Base-by-base conservation (phyloP, 2,888 invertebrate species). In the Heliothis peltigera region DNA sequence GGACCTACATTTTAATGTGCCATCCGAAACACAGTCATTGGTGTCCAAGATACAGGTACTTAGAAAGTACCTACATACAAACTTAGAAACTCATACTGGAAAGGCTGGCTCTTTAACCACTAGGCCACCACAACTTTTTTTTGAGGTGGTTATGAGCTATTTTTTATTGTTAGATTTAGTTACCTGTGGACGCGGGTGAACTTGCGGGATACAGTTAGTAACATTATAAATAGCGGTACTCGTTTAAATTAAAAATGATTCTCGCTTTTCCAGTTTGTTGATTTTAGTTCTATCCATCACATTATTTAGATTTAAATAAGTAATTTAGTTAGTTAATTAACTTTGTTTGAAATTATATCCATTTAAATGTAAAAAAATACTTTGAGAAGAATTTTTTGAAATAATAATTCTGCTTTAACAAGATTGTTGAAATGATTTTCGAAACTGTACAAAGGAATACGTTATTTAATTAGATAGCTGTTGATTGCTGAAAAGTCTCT, bases 311-410 rank as follows among this genome's bases (percentile, higher is more conserved):
- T 52, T 47, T 5, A n/a, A 17, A 10, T 12, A 56, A 21, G 15
- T 44, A 4, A 18, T 17, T 35, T 19, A 52, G 15, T 46, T 66
- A 66, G 54, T 59, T 44, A 59, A 66, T 39, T 15, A 66, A 59
- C 39, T 67, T 66, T 21, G 22, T 49, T 32, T 5, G 32, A 53
- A 25, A 49, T 39, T 39, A 44, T 48, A 39, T 21, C 18, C 8
- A 6, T 48, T 44, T 5, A 10, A 64, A 53, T 25, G 43, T 25
- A 52, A 22, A 49, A 52, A 43, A 21, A 44, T 17, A 46, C 21
- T 58, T 54, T 19, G 39, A 57, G 15, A 32, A 22, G n/a, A 15
- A 47, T 39, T 48, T 52, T 42, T 57, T 51, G 12, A 51, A 39
- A 35, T 49, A 4, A n/a, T n/a, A n/a, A 18, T 21, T 46, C 15